Percentiles rank a stretch among this genome's conserved stretches.
Evolutionary conservation across 1,140 invertebrate species (phyloP).

Genomic region (Drosophila ohnishii): DNA sequence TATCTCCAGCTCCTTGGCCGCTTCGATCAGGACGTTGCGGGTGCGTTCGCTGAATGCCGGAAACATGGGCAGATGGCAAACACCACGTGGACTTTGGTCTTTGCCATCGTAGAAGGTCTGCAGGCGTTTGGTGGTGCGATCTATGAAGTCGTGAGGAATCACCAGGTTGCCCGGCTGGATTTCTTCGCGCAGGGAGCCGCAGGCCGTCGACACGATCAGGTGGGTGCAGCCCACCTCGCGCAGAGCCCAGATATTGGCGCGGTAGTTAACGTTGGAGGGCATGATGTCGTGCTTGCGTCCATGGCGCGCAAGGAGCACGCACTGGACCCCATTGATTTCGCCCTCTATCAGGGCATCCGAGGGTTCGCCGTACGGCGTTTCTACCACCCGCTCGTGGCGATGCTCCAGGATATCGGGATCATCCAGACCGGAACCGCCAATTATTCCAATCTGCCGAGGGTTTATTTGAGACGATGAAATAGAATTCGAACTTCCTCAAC

Average conservation of each 20-base stretch:
- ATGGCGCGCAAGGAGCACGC: conserved; percentile 95
- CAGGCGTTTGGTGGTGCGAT: conserved; percentile 89
- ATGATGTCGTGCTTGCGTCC: conserved; percentile 92
- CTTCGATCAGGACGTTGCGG: conserved; percentile 87
- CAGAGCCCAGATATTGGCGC: conserved; percentile 98
- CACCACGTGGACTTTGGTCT: conserved; percentile 86
- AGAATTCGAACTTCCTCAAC: neutral
- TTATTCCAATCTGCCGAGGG: conserved; percentile 92
- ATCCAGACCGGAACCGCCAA: conserved; percentile 96
- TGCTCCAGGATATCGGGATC: conserved; percentile 92
- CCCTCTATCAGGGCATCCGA: conserved; percentile 92
- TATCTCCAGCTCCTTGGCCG: conserved; percentile 86
- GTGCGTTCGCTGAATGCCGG: conserved; percentile 92
- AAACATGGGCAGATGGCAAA: conserved; percentile 97
- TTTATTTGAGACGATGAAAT: neutral
- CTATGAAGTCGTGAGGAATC: conserved; percentile 96
- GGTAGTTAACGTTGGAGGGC: conserved; percentile 93
- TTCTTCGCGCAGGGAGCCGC: conserved; percentile 94
- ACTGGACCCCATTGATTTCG: conserved; percentile 87
- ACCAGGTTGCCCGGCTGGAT: conserved; percentile 95
- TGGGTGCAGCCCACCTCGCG: conserved; percentile 95
- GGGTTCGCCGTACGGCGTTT: conserved; percentile 93
- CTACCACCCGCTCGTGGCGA: conserved; percentile 86
- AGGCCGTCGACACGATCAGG: conserved; percentile 88
- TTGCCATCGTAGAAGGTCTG: conserved; percentile 96